Evolutionary conservation across 2,888 invertebrate species (phyloP).

Genomic region (Ptychoptera contaminata): DNA sequence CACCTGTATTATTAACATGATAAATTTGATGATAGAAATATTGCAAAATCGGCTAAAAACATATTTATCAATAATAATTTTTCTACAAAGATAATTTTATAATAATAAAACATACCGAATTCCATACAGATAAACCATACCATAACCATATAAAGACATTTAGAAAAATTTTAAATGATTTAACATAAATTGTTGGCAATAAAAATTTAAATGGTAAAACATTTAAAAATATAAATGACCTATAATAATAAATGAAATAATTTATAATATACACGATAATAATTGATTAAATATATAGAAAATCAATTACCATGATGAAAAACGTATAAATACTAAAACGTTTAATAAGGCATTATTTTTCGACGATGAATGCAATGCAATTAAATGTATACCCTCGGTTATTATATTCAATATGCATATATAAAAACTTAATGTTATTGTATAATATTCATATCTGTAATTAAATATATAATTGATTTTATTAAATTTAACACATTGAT

Average conservation of each 20-base stretch:
- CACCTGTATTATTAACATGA: slow-evolving; percentile 21
- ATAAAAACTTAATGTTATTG: slow-evolving; percentile 27
- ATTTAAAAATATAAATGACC: slow-evolving; percentile 27
- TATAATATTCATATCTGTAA: slow-evolving; percentile 29
- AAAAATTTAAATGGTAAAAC: slow-evolving; percentile 29
- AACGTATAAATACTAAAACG: slow-evolving; percentile 24
- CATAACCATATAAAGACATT: slow-evolving; percentile 27
- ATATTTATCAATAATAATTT: too few species aligned
- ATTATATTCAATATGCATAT: slow-evolving; percentile 26
- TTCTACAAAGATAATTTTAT: neutral
- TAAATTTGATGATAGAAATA: slow-evolving; percentile 31
- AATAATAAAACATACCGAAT: slow-evolving; percentile 15
- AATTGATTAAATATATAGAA: too few species aligned
- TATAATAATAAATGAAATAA: slow-evolving; percentile 7
- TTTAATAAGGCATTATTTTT: slow-evolving; percentile 24
- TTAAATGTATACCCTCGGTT: slow-evolving; percentile 22
- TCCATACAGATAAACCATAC: slow-evolving; percentile 31
- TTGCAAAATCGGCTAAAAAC: slow-evolving; percentile 21
- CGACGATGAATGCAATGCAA: slow-evolving; percentile 24
- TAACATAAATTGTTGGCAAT: slow-evolving; percentile 28
- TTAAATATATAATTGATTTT: too few species aligned
- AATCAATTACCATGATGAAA: slow-evolving; percentile 23
- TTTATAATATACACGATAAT: neutral
- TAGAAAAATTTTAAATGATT: slow-evolving; percentile 26
- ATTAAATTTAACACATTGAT: too few species aligned